A percentile compares a stretch with the other conserved stretches of the same genome.
Conservation (phyloP, 1,140 invertebrate species). For the Aphis gossypii region DNA sequence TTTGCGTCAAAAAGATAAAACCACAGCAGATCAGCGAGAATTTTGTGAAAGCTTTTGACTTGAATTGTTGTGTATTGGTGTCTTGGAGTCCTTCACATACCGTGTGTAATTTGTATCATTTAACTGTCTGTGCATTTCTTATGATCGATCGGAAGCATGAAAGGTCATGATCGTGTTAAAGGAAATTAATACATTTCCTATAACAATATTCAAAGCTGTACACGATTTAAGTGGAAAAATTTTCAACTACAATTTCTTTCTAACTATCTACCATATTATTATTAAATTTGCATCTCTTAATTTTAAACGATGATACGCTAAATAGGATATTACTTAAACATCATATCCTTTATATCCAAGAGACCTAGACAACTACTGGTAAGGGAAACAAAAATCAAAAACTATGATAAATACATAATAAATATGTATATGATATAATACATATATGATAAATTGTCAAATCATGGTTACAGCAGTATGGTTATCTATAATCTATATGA, state of each 20-base stretch:
- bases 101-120: neutral
- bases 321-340: neutral
- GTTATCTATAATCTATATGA: too few relatives aligned
- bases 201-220: neutral
- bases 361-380: neutral
- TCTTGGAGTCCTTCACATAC: neutral
- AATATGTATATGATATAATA: too few relatives aligned
- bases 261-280: neutral
- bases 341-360: neutral
- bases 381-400: neutral
- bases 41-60: neutral
- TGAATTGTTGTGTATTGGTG: neutral
- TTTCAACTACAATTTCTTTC: neutral
- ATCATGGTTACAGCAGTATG: too few relatives aligned
- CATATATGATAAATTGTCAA: neutral
- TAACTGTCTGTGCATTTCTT: neutral
- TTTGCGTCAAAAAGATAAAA: neutral
- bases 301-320: neutral
- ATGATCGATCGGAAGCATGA: neutral
- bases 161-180: neutral
- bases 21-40: neutral
- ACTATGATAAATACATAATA: neutral
- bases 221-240: neutral
- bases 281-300: neutral
- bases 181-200: neutral